phyloP scores from a whole-genome alignment of 2,797 vertebrate species.

The Squalus acanthias region DNA sequence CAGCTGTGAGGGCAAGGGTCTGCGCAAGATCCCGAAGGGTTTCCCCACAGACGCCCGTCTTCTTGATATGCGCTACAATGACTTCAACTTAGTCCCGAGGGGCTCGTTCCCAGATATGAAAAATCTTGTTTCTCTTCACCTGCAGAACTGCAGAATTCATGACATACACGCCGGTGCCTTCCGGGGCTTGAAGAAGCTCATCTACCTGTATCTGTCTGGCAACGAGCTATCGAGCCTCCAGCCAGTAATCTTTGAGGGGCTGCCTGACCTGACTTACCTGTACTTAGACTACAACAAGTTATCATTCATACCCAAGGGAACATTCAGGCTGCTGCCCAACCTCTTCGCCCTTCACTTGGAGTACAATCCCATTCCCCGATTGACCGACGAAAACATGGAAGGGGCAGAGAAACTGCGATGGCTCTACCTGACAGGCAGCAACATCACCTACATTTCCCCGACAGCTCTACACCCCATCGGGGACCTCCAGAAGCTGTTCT shows the following conservation, averaged over 20 bases:
- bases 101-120: conserved; percentile 68
- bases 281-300: conserved; percentile 82
- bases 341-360: conserved; percentile 82
- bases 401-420: conserved; percentile 62
- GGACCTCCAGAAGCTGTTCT: conserved; percentile 74
- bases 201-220: conserved; percentile 86
- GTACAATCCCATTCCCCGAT: conserved; percentile 65
- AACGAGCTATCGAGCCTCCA: conserved; percentile 70
- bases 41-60: conserved; percentile 71
- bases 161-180: conserved; percentile 68
- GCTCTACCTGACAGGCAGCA: conserved; percentile 75
- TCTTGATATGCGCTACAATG: conserved; percentile 73
- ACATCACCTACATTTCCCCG: conserved; percentile 55
- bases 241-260: conserved; percentile 66
- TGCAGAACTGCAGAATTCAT: conserved; percentile 74
- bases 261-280: conserved; percentile 74
- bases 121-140: conserved; percentile 76
- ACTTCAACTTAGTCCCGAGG: conserved; percentile 63
- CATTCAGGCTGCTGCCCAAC: conserved; percentile 69
- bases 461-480: conserved; percentile 59
- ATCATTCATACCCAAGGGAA: conserved; percentile 58
- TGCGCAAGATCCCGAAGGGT: conserved; percentile 73
- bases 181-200: conserved; percentile 69
- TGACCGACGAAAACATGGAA: conserved; percentile 56
- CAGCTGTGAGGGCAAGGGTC: conserved; percentile 68